Percentiles rank a stretch among this genome's conserved stretches.
Evolutionary conservation across 2,113 vertebrate genomes (phyloP).

Genomic region (Saccopteryx bilineata): DNA sequence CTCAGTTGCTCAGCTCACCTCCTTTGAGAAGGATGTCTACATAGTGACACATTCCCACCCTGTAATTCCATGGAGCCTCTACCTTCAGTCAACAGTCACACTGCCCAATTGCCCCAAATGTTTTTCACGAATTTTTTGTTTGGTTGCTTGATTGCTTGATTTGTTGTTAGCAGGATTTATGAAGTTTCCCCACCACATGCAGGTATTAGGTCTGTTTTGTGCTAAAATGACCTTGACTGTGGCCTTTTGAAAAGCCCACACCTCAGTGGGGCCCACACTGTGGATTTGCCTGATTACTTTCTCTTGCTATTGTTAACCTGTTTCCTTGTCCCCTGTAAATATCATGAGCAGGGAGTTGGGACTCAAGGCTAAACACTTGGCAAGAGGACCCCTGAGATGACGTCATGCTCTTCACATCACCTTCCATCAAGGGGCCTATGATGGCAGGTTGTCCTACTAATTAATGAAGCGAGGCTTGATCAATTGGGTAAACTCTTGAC

Average conservation of each 20-base stretch:
- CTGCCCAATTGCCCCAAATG: background rate
- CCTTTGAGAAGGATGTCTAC: rapidly evolving
- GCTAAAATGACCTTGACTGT: background rate
- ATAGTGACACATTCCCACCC: background rate
- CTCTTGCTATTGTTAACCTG: background rate
- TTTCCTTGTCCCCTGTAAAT: background rate
- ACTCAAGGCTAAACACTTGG: background rate
- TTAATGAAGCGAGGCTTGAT: background rate
- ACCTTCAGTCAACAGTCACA: too few relatives aligned
- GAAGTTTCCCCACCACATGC: background rate
- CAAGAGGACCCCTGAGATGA: background rate
- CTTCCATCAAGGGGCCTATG: background rate
- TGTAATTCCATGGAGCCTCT: rapidly evolving
- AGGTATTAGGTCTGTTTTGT: background rate
- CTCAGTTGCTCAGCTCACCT: background rate
- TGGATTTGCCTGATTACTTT: background rate
- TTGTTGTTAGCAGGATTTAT: background rate
- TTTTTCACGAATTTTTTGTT: background rate
- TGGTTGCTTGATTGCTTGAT: background rate
- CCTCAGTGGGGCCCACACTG: background rate
- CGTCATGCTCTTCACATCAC: background rate
- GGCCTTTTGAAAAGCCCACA: background rate
- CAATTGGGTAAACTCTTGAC: background rate
- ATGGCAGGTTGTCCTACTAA: background rate
- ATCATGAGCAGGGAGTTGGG: background rate